Evolutionary conservation across 2,888 invertebrate genomes (phyloP), one percentile per base, ranked within the genome.

Genomic region (Lymantria monacha): DNA sequence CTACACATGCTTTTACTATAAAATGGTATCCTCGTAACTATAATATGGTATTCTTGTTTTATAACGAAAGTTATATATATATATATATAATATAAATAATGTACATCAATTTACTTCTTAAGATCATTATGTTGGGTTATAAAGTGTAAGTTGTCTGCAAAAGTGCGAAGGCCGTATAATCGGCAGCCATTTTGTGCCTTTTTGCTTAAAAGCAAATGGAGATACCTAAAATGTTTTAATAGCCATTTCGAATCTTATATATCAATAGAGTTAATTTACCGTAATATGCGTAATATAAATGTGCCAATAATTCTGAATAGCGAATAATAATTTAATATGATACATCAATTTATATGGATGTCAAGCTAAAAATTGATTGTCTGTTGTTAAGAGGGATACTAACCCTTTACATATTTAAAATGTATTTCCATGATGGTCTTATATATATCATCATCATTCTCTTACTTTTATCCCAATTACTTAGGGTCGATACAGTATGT

Each of bases 321-420:
- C 40, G n/a, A 9, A 48, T 51, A 22, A 51, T 41, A n/a, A 51
- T n/a, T 42, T 11, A 45, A 38, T 42, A 40, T 44, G 37, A 50
- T 33, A 46, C 49, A 57, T 66, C 60, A 60, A 44, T 58, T 58
- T 45, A n/a, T n/a, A 58, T 48, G 51, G 60, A 15, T 64, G 66
- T 41, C 66, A 60, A 36, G 48, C 44, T 51, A 22, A 13, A 7
- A 50, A 62, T 64, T 46, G 66, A 57, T 60, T 49, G 46, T 46
- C 33, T 42, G 30, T 40, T 40, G 42, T 31, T 22, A 8, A 10
- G 1, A 14, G 40, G 22, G 44, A 45, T 49, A 11, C 43, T 30
- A 62, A 66, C 64, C 64, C 64, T 64, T 62, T 58, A 37, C 15
- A 43, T 10, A 22, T 42, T 9, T 22, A 22, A 7, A 42, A 7